Evolutionary conservation across 30 jellyfish, hydroid and myxozoan genomes (phyloP).

Genomic region (Aurelia sp.): DNA sequence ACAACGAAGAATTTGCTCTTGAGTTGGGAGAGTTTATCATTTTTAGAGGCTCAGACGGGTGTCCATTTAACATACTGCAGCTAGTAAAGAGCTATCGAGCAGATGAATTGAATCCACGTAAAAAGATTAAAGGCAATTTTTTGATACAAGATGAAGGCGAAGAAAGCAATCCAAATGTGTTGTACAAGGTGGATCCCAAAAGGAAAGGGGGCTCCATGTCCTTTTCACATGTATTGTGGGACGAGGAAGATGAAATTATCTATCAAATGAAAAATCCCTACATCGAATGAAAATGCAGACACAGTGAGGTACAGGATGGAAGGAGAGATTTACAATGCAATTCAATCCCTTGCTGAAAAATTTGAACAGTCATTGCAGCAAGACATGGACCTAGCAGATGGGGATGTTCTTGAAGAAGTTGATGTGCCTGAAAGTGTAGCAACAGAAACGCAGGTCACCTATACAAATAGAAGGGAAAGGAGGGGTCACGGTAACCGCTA

Average conservation of each 20-base stretch:
- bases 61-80: background rate
- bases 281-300: background rate
- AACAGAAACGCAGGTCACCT: constrained; percentile 2
- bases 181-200: no score
- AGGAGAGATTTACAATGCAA: constrained; percentile 1
- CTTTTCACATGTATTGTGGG: background rate
- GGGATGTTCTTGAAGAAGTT: background rate
- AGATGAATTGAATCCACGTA: no score
- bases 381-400: constrained; percentile 14
- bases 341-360: constrained; percentile 3
- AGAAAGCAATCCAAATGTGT: background rate
- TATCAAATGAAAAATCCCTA: background rate
- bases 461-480: background rate
- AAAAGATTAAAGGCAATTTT: background rate
- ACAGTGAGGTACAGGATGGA: constrained; percentile 4
- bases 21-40: constrained; percentile 9
- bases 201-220: no score
- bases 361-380: background rate
- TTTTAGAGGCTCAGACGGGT: constrained; percentile 26
- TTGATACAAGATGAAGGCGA: background rate
- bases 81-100: no score
- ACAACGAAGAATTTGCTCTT: constrained; percentile 9
- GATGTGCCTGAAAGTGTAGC: background rate
- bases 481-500: background rate
- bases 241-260: background rate